A percentile compares a stretch with the other conserved stretches of the same genome.
Evolutionary conservation across 2,797 vertebrate genomes (phyloP).

Genomic region (Ceyx erithaca): DNA sequence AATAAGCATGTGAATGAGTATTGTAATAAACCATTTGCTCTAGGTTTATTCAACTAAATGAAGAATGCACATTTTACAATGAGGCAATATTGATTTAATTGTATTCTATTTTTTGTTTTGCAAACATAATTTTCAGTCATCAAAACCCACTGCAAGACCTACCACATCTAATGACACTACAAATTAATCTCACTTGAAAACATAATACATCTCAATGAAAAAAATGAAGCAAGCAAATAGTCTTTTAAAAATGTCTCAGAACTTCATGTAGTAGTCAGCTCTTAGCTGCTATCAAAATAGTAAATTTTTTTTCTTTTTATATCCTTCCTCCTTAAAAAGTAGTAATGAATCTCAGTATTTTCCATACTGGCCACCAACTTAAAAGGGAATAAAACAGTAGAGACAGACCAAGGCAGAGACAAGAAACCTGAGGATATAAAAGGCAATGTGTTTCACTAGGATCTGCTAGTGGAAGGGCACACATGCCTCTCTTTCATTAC

Average conservation of each 20-base stretch:
- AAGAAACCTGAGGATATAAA: constrained; percentile 40
- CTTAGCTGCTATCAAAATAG: background rate
- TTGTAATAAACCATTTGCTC: background rate
- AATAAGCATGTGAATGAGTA: background rate
- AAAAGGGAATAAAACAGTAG: constrained; percentile 63
- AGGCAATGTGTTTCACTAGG: constrained; percentile 11
- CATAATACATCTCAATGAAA: background rate
- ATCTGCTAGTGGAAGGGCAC: background rate
- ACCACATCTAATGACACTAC: background rate
- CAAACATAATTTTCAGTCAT: background rate
- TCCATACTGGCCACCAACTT: constrained; percentile 33
- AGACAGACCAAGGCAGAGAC: background rate
- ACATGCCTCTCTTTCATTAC: constrained; percentile 43
- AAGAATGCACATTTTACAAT: background rate
- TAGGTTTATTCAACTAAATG: background rate
- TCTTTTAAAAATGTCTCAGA: background rate
- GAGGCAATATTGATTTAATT: background rate
- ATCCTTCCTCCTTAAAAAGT: background rate
- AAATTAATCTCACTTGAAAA: background rate
- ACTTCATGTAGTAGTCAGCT: background rate
- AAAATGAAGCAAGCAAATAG: background rate
- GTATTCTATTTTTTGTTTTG: background rate
- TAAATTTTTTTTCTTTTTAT: background rate
- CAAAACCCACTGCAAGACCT: background rate
- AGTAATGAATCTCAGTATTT: constrained; percentile 20